phyloP scores from a whole-genome alignment of 2,797 vertebrate genomes.

The Peromyscus eremicus region DNA sequence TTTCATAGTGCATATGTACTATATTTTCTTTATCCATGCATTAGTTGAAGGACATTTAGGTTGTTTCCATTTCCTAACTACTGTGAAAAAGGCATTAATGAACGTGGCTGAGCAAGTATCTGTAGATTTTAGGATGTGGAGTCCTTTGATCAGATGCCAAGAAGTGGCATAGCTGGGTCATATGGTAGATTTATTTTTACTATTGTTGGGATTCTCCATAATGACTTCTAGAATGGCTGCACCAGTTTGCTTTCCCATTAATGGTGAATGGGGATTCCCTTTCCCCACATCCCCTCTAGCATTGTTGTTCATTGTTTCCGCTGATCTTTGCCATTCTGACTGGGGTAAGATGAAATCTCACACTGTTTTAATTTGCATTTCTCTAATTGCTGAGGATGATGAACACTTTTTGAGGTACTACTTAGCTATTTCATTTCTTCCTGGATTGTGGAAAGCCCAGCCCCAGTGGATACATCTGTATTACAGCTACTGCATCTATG shows the following conservation, averaged over 20 bases:
- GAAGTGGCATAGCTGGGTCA: background rate
- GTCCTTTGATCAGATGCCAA: background rate
- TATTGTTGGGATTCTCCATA: background rate
- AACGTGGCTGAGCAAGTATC: background rate
- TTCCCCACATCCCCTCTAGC: background rate
- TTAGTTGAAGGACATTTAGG: background rate
- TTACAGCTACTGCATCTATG: background rate
- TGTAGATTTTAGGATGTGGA: background rate
- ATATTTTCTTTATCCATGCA: background rate
- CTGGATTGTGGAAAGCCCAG: background rate
- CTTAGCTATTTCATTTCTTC: background rate
- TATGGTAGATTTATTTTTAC: background rate
- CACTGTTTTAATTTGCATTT: background rate
- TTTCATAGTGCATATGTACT: background rate
- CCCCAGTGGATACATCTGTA: background rate
- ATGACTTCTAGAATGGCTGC: background rate
- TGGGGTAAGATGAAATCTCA: background rate
- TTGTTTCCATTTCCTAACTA: background rate
- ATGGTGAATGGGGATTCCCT: background rate
- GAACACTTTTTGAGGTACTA: background rate
- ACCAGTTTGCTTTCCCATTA: background rate
- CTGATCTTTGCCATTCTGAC: background rate
- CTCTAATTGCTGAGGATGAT: background rate
- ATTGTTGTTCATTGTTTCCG: background rate
- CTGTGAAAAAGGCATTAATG: background rate